phyloP scores from a whole-genome alignment of 2,888 invertebrate species.

The Apodemia duryi region DNA sequence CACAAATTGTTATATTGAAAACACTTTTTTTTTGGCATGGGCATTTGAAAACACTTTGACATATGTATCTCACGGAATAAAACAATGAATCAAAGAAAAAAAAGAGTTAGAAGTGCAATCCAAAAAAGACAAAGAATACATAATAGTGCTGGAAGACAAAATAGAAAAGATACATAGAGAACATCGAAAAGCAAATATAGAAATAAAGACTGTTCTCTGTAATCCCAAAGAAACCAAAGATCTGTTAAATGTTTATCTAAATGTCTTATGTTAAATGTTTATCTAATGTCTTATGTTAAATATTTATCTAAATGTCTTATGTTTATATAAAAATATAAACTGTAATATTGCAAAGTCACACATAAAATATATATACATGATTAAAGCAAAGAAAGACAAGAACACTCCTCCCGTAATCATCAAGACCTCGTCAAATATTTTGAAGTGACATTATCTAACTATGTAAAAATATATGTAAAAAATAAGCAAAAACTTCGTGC shows the following conservation, averaged over 20 bases:
- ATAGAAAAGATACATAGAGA: slow-evolving; percentile 26
- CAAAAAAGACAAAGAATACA: slow-evolving; percentile 25
- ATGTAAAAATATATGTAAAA: slow-evolving; percentile 21
- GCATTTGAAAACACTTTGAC: background rate
- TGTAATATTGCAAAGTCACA: slow-evolving; percentile 23
- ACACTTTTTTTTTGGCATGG: no score
- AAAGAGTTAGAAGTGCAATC: background rate
- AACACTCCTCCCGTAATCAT: slow-evolving; percentile 19
- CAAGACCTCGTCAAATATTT: slow-evolving; percentile 20
- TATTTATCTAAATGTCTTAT: no score
- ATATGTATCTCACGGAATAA: background rate
- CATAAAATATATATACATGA: slow-evolving; percentile 28
- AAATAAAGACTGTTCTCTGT: slow-evolving; percentile 31
- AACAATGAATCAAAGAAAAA: slow-evolving; percentile 11
- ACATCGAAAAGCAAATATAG: slow-evolving; percentile 24
- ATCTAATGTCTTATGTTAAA: no score
- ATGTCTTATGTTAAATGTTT: no score
- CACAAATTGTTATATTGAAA: background rate
- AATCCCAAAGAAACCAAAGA: slow-evolving; percentile 25
- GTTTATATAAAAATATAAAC: slow-evolving; percentile 21
- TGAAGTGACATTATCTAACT: slow-evolving; percentile 22
- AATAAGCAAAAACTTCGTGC: slow-evolving; percentile 22
- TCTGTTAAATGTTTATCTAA: slow-evolving; percentile 26
- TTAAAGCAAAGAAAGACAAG: slow-evolving; percentile 18
- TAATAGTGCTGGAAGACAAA: slow-evolving; percentile 24